Base-by-base conservation (phyloP, 1,140 invertebrate species). In the Megalopta genalis region DNA sequence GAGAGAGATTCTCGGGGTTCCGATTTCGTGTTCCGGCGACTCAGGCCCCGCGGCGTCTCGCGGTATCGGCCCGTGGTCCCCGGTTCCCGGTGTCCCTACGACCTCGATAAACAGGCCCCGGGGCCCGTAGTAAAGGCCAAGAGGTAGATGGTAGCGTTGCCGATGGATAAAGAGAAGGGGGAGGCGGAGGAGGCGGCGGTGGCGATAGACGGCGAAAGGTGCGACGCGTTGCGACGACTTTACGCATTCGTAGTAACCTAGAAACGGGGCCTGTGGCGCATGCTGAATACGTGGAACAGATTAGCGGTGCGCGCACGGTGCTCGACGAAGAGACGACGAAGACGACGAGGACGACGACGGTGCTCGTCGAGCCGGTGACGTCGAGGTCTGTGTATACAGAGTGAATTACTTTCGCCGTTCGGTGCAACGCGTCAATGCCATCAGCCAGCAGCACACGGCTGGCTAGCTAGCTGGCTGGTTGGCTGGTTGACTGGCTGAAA, bases 161-260 rank as follows among this genome's bases (percentile, higher is more conserved):
- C 1, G 32, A 4, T 32, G 32, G 32, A 32, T 32, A 32, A 32
- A 4, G 32, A 32, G 32, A 6, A 10, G 42, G 42, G 7, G 42
- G 42, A 46, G 49, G 49, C 0, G 16, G 49, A 52, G 16, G 16
- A 23, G 21, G n/a, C 10, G 64, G 65, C 69, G 77, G 64, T 75
- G 70, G 79, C 74, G 57, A 84, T 81, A 65, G 73, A 81, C 69
- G 67, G 84, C 83, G 83, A 86, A 86, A 86, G 84, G 83, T 60
- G 71, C 70, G 74, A 82, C 68, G 70, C 69, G 27, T 25, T 65
- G 12, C 81, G 82, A 69, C 54, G 81, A 77, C 64, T 90, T 90
- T 91, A 88, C 90, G 88, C 89, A 86, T 90, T 90, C 89, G 88
- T 87, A 87, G 90, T 91, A 92, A 92, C 90, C 90, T 91, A 91